Conservation (phyloP, 35 echinoderm and acorn worm genomes). For the Hemicentrotus pulcherrimus region DNA sequence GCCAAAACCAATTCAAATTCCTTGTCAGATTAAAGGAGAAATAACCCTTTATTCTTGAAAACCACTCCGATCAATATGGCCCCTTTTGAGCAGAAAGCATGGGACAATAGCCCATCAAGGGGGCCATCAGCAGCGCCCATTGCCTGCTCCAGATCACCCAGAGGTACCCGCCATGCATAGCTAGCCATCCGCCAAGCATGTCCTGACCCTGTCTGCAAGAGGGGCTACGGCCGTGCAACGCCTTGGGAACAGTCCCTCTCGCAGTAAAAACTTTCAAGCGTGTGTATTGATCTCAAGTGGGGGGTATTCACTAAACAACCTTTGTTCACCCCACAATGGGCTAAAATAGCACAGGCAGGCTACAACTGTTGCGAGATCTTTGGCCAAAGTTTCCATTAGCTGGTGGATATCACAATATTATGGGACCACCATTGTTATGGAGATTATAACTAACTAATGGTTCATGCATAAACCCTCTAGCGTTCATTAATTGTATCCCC, state of each 20-base stretch:
- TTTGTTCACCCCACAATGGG: not conserved
- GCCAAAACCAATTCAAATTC: not conserved
- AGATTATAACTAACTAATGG: not conserved
- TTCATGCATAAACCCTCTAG: not conserved
- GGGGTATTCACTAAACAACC: slow-evolving; percentile 13
- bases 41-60: slow-evolving; percentile 27
- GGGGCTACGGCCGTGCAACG: not conserved
- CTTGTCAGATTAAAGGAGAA: slow-evolving; percentile 6
- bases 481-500: too few species aligned
- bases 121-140: not conserved
- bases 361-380: not conserved
- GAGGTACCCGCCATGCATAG: not conserved
- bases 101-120: slow-evolving; percentile 30
- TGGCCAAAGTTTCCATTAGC: not conserved
- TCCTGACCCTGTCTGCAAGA: not conserved
- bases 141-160: not conserved
- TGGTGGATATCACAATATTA: not conserved
- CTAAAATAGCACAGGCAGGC: not conserved
- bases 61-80: slow-evolving; percentile 11
- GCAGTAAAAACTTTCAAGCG: not conserved
- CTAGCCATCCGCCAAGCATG: not conserved
- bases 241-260: not conserved
- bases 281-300: slow-evolving; percentile 17
- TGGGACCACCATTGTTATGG: not conserved
- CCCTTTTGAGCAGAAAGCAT: not conserved